Base-by-base conservation (phyloP, 2,888 invertebrate species). In the Rhingia rostrata region DNA sequence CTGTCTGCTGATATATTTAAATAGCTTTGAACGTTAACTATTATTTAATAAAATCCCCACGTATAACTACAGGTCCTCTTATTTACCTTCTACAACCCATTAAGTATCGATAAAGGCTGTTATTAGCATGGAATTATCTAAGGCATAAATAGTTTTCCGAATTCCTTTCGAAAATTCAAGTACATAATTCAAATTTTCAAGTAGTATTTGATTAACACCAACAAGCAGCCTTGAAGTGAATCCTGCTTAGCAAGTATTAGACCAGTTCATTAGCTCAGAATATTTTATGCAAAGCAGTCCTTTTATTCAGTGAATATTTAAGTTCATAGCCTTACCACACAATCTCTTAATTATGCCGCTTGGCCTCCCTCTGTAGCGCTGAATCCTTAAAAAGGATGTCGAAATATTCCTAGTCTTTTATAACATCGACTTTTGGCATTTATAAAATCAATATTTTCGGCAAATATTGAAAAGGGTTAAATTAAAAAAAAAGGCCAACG, bases 311-410 rank as follows among this genome's bases (percentile, higher is more conserved):
- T 35, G 61, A 72, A 72, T 73, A 73, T 64, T 73, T 73, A 64
- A 73, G 64, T 47, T 64, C 56, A 54, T 41, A 64, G 64, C 64
- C 63, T 56, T 47, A 6, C 47, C 54, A 63, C 39, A 56, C 14
- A 12, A 63, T 73, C 53, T 54, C 41, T 37, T 53, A 53, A 72
- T 41, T 53, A 58, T 22, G 22, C 22, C 22, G 22, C 22, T 22
- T 22, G 22, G 22, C 22, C 22, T 58, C 49, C 43, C 22, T 45
- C 33, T 35, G 41, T 12, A 73, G 60, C 22, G 63, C 39, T 72
- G 61, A 72, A 72, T 72, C 72, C 53, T 61, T 72, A 61, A 72
- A 61, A 37, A 61, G 53, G 53, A 61, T 63, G 54, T 63, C 39
- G 14, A 63, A 47, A 56, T 73, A 54, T 56, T 53, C 61, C 22